Base-by-base conservation (phyloP, 2,888 invertebrate species). In the Melanotus villosus region DNA sequence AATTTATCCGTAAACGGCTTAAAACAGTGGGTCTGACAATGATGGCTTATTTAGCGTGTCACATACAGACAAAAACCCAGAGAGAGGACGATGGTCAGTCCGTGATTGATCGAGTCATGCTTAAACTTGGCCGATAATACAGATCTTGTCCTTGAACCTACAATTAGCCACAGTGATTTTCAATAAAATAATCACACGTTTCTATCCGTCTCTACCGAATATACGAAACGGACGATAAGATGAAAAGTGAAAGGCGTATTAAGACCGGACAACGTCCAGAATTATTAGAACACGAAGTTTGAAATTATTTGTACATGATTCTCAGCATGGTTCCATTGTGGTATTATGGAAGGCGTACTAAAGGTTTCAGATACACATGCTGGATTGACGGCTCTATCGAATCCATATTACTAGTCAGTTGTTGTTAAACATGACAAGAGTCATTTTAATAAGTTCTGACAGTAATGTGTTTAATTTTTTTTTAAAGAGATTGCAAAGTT, bases 41-140 rank as follows among this genome's bases (percentile, higher is more conserved):
- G 65, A 71, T 64, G 67, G 63, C 73, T 73, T 73, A 71, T 73
- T 73, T 73, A 65, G 18, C 38, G 38, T 41, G 59, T 26, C 30
- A 19, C 30, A 16, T 10, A 12, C 14, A 21, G 18, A 57, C 26
- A 65, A 65, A 65, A 66, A 26, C 4, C 19, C 26, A 14, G 30
- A 34, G 36, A 14, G 30, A 34, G 36, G 41, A 57, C 43, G 41
- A 56, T 56, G 58, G 45, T 65, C 45, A 58, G 7, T 65, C 57
- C 23, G 58, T 68, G 73, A 73, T 68, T 68, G 64, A 71, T 70
- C 65, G 62, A 70, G 65, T 69, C 64, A 69, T 71, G 71, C 66
- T 68, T 60, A 58, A 52, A 47, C 45, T 68, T 67, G 65, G 14
- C 34, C 23, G 30, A 57, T 69, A 65, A 66, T 66, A 54, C 56